Evolutionary conservation across 37 sponge, comb jelly and placozoan genomes (phyloP).

Genomic region (Spongia lamella): DNA sequence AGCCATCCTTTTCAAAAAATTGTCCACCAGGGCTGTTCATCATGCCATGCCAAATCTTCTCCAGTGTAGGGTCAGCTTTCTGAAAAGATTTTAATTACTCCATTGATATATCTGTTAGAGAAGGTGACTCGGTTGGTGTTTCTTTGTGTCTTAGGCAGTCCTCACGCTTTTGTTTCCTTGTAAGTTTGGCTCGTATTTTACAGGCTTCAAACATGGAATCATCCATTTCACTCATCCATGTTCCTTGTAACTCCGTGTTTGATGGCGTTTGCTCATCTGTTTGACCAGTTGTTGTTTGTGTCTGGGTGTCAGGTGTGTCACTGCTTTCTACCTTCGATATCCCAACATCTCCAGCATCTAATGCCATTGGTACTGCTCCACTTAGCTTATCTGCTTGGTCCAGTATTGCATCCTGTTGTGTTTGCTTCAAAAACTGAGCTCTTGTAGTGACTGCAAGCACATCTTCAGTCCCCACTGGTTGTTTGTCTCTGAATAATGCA

Average conservation of each 20-base stretch:
- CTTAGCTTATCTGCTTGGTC: too few relatives aligned
- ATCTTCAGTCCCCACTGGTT: background rate
- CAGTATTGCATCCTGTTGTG: background rate
- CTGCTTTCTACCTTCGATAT: too few relatives aligned
- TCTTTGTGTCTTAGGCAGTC: background rate
- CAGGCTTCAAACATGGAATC: too few relatives aligned
- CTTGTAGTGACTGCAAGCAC: conserved; percentile 16
- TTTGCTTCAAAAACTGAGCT: background rate
- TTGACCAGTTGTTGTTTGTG: too few relatives aligned
- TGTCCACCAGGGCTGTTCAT: too few relatives aligned
- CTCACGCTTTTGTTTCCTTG: background rate
- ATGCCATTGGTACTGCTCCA: too few relatives aligned
- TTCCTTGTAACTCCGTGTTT: too few relatives aligned
- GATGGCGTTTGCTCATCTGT: too few relatives aligned
- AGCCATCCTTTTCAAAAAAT: background rate
- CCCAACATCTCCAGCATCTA: too few relatives aligned
- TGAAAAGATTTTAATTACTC: background rate
- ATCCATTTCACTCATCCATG: background rate
- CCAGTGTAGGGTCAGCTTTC: background rate
- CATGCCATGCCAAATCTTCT: conserved; percentile 35
- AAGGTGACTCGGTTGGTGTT: background rate
- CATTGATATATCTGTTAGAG: background rate
- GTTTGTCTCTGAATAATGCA: too few relatives aligned
- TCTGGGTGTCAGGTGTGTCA: too few relatives aligned
- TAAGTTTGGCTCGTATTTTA: background rate